Conservation (phyloP, 2,888 invertebrate species). For the Margaritifera margaritifera region DNA sequence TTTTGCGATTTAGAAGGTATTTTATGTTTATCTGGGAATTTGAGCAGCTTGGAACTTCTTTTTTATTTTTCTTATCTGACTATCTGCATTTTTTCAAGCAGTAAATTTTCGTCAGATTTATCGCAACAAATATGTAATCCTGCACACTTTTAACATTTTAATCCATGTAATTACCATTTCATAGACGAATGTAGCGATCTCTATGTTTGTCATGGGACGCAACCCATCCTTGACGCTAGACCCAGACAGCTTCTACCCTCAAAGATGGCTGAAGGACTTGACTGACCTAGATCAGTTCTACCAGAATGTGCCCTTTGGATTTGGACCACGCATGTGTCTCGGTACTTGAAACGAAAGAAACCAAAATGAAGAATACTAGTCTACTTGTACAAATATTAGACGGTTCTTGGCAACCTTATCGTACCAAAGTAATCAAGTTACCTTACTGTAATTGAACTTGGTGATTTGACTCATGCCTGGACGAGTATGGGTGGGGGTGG, state of each 20-base stretch:
- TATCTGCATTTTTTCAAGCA: neutral
- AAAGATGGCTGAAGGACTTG: conserved; percentile 29
- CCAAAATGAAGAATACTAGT: too few species aligned
- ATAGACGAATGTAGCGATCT: conserved; percentile 33
- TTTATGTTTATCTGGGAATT: too few species aligned
- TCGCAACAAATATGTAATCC: neutral
- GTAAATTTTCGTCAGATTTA: too few species aligned
- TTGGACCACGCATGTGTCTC: conserved; percentile 40
- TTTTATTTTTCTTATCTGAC: too few species aligned
- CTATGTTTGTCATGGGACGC: conserved; percentile 45
- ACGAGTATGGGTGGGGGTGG: too few species aligned
- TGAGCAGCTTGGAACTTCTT: too few species aligned
- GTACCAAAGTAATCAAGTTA: too few species aligned
- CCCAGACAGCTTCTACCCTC: conserved; percentile 30
- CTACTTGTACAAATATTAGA: too few species aligned
- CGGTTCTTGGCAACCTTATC: too few species aligned
- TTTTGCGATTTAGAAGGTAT: too few species aligned
- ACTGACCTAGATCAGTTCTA: conserved; percentile 24
- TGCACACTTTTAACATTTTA: neutral
- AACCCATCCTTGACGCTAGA: conserved; percentile 17
- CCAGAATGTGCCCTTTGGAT: conserved; percentile 39
- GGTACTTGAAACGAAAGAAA: conserved; percentile 17
- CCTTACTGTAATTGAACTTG: too few species aligned
- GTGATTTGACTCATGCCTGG: too few species aligned
- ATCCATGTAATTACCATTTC: neutral